Evolutionary conservation across 2,797 vertebrate genomes (phyloP).

Genomic region (Amphiprion clarkii): DNA sequence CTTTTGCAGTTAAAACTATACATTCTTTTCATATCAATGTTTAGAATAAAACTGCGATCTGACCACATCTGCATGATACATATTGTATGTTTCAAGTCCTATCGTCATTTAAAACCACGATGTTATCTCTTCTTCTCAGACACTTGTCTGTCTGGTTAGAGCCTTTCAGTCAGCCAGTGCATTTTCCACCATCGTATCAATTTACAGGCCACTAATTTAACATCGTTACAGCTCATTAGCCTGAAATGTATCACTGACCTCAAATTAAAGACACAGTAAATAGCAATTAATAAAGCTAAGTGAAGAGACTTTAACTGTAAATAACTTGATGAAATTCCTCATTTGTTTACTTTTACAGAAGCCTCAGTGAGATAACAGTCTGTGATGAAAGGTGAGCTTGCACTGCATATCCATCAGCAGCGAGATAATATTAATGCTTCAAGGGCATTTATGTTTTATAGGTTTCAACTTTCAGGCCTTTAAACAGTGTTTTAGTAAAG

Average conservation of each 20-base stretch:
- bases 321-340: not conserved
- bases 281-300: slow-evolving; percentile 27
- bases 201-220: slow-evolving; percentile 48
- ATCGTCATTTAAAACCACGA: slow-evolving; percentile 1
- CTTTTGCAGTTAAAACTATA: not conserved
- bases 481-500: slow-evolving; percentile 16
- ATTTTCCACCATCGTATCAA: slow-evolving; percentile 21
- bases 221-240: slow-evolving; percentile 36
- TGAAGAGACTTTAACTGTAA: not conserved
- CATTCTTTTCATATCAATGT: not conserved
- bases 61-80: not conserved
- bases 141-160: slow-evolving; percentile 18
- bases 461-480: slow-evolving; percentile 21
- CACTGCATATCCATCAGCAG: not conserved
- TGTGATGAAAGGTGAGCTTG: not conserved
- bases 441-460: slow-evolving; percentile 1
- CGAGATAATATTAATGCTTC: not conserved
- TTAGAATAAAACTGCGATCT: not conserved
- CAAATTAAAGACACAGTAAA: slow-evolving; percentile 28
- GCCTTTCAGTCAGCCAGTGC: not conserved
- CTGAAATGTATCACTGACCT: slow-evolving; percentile 31
- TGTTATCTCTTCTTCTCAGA: not conserved
- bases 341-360: slow-evolving; percentile 1
- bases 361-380: not conserved
- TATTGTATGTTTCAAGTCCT: not conserved